Evolutionary conservation across 2,797 vertebrate species (phyloP).

Genomic region (Spatula clypeata): DNA sequence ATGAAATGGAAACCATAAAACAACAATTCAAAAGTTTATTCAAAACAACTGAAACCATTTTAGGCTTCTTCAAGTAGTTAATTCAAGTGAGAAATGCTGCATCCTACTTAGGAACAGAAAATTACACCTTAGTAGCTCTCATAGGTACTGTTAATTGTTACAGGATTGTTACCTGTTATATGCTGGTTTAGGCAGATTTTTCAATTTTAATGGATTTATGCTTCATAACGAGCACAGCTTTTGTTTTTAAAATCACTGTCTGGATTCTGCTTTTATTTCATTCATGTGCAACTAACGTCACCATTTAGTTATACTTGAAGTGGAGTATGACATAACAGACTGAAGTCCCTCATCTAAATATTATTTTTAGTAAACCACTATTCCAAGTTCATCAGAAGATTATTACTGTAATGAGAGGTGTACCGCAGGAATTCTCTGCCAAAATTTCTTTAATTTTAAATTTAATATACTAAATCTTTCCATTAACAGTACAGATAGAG

Average conservation of each 20-base stretch:
- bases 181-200: not conserved
- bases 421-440: not conserved
- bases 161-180: not conserved
- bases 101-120: not conserved
- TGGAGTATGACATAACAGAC: not conserved
- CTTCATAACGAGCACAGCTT: not conserved
- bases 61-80: not conserved
- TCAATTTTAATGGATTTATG: not conserved
- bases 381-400: constrained; percentile 14
- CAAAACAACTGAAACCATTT: constrained; percentile 12
- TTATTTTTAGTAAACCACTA: not conserved
- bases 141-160: not conserved
- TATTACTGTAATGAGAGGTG: not conserved
- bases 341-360: not conserved
- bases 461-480: constrained; percentile 42
- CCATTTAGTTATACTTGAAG: not conserved
- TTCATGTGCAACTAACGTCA: not conserved
- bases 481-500: constrained; percentile 16
- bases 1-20: not conserved
- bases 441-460: constrained; percentile 53
- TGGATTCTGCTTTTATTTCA: not conserved
- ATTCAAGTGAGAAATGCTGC: not conserved
- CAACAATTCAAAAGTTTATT: not conserved
- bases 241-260: not conserved
- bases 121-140: not conserved